Percentiles rank a stretch among this genome's conserved stretches.
phyloP scores from a whole-genome alignment of 2,113 vertebrate species.

The Ptilorrhoa leucosticta region DNA sequence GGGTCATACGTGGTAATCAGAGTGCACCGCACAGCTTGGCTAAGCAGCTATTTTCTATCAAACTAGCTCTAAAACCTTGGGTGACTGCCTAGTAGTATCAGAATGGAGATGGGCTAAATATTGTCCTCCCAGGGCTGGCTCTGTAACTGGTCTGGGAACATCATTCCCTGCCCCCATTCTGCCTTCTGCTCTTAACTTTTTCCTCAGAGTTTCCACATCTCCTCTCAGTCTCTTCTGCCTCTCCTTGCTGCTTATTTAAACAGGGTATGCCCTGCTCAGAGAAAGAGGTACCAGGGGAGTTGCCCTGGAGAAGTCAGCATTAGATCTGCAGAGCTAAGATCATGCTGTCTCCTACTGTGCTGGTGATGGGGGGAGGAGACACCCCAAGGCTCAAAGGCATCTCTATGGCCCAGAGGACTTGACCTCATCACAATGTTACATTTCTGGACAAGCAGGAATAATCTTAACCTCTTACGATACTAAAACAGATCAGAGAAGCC shows the following conservation, averaged over 20 bases:
- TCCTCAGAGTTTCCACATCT: neutral
- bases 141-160: neutral
- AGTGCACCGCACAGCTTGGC: neutral
- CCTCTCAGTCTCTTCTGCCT: neutral
- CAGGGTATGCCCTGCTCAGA: neutral
- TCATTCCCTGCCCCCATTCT: neutral
- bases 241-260: neutral
- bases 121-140: neutral
- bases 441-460: neutral
- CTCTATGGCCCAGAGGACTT: neutral
- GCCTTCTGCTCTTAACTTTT: neutral
- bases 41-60: neutral
- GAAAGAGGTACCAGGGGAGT: neutral
- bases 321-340: neutral
- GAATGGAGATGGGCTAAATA: neutral
- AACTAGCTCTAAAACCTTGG: neutral
- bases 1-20: neutral
- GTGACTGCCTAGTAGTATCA: neutral
- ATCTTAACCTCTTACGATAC: neutral
- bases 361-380: neutral
- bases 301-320: neutral
- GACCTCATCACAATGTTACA: neutral
- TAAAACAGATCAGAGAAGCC: neutral
- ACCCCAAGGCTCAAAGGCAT: neutral
- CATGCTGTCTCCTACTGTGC: neutral